Base-by-base conservation (phyloP, 1,140 invertebrate species). In the Drosophila carrolli region DNA sequence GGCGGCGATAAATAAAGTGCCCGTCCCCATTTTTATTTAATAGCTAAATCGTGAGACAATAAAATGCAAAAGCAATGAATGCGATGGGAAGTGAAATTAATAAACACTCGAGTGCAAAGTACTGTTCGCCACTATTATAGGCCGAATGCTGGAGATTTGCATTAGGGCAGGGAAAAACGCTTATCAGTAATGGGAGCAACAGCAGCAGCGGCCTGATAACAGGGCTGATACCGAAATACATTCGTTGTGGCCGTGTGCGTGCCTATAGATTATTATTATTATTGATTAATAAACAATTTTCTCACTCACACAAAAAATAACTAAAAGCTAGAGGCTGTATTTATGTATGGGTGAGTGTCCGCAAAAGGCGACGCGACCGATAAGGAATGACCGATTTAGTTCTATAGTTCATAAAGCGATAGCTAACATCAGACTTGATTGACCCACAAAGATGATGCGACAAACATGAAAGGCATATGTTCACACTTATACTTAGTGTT, bases 241-340 rank as follows among this genome's bases (percentile, higher is more conserved):
- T 35, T 48, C 56, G 16, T 40, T 19, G 46, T 73, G 46, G 32
- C 19, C 54, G 53, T 71, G 50, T 58, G 67, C 40, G 55, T 53
- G 41, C 40, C 58, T 43, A 40, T 35, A 50, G 56, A 74, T 57
- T 75, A 78, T 77, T 81, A 63, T 53, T 80, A 78, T 77, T 81
- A 78, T 84, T 85, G 82, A 86, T 86, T 85, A 78, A 78, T 86
- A 81, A 78, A 82, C 82, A 71, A 86, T 78, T 85, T 86, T 81
- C 78, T 72, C 82, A 86, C 75, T 71, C 38, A 62, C 55, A 75
- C 73, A 27, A 16, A 11, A 23, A 59, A 16, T 48, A 32, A 32
- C 23, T 37, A 7, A 44, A 40, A 4, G 41, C 54, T 38, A 57
- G 51, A 67, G 53, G 73, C 61, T 75, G 40, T 41, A 47, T 11